Evolutionary conservation across 2,888 invertebrate species (phyloP).

Genomic region (Zaprionus lineosus): DNA sequence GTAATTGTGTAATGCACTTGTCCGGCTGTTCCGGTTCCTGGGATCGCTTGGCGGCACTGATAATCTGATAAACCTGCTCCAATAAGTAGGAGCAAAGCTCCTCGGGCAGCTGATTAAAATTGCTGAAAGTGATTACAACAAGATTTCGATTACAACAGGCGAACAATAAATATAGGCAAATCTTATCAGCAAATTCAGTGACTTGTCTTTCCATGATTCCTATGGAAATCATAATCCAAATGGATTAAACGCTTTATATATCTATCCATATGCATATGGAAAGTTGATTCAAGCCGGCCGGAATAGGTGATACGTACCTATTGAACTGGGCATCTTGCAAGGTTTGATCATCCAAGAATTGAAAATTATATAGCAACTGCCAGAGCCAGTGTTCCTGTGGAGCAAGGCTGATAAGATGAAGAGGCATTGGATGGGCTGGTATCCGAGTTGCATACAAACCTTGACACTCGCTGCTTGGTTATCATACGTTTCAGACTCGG

Average conservation of each 20-base stretch:
- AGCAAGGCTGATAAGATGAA: constrained; percentile 9
- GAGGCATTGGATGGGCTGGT: constrained; percentile 8
- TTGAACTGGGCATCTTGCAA: constrained; percentile 61
- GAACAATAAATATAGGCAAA: not conserved
- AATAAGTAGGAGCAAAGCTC: constrained; percentile 80
- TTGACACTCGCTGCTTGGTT: constrained; percentile 67
- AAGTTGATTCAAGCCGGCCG: too few relatives aligned
- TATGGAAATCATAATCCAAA: too few relatives aligned
- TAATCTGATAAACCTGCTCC: constrained; percentile 81
- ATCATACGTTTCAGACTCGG: constrained; percentile 52
- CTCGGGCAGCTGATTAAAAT: constrained; percentile 80
- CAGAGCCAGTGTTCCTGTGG: constrained; percentile 78
- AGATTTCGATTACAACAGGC: not conserved
- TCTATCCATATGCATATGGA: too few relatives aligned
- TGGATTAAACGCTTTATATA: too few relatives aligned
- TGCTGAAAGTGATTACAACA: constrained; percentile 53
- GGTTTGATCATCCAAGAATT: constrained; percentile 65
- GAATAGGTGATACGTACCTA: too few relatives aligned
- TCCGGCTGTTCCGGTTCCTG: constrained; percentile 49
- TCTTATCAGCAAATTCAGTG: not conserved
- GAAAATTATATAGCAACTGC: constrained; percentile 78
- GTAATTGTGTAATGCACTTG: constrained; percentile 61
- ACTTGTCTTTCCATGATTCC: too few relatives aligned
- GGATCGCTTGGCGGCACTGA: constrained; percentile 78
- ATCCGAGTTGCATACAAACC: constrained; percentile 59